Percentiles rank a stretch among this genome's conserved stretches.
Conservation (phyloP, 2,797 vertebrate genomes). For the Buphagus erythrorhynchus region DNA sequence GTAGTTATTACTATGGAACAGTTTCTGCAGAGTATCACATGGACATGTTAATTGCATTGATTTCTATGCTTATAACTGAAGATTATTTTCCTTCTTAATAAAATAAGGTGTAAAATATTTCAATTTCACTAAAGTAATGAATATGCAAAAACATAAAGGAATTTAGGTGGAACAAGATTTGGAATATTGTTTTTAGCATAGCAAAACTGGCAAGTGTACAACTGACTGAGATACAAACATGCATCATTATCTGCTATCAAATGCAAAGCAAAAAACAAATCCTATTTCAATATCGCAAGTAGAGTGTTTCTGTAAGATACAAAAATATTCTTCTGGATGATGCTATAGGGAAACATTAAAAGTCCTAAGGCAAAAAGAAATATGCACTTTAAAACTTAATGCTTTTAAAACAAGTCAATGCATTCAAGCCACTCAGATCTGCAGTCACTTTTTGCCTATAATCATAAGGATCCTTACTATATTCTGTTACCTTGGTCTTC, state of each 20-base stretch:
- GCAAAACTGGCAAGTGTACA: neutral
- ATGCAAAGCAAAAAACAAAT: neutral
- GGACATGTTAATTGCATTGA: neutral
- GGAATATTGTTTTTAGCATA: neutral
- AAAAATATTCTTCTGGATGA: neutral
- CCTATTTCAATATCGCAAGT: neutral
- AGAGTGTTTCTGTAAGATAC: neutral
- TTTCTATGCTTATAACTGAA: neutral
- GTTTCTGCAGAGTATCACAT: neutral
- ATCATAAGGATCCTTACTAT: neutral
- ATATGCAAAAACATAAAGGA: neutral
- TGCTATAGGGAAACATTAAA: neutral
- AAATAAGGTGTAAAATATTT: neutral
- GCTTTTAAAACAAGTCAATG: neutral
- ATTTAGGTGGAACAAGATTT: neutral
- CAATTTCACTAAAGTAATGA: neutral
- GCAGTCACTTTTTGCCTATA: neutral
- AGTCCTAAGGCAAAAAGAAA: neutral
- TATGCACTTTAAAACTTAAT: neutral
- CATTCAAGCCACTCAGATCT: neutral
- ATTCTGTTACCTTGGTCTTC: conserved; percentile 59
- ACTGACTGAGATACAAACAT: neutral
- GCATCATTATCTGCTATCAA: neutral
- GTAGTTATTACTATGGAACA: neutral
- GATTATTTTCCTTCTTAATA: neutral